These are phyloP conservation scores for Helostoma temminkii DNA, from an alignment of 2,797 vertebrate genomes.

Conservation along the genomic window DNA sequence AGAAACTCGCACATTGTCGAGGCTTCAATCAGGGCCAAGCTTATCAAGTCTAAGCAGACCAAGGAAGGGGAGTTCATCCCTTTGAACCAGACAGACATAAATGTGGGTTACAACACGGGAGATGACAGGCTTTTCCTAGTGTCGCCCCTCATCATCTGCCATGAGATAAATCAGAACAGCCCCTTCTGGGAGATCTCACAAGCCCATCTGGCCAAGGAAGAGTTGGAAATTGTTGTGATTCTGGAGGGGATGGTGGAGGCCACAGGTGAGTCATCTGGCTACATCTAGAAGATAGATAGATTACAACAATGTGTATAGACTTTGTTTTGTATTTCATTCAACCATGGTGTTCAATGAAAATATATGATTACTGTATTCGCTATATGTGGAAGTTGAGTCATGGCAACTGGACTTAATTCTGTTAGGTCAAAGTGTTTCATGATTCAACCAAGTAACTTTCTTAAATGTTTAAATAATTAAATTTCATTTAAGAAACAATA, in stretches of 20 bases:
- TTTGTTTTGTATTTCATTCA: too few species aligned
- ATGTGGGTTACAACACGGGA: constrained; percentile 97
- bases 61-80: constrained; percentile 99
- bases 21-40: constrained; percentile 97
- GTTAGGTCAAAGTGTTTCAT: too few species aligned
- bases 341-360: too few species aligned
- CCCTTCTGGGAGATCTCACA: constrained; percentile 99
- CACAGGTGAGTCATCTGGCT: constrained; percentile 88
- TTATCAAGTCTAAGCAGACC: constrained; percentile 99
- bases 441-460: too few species aligned
- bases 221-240: constrained; percentile 98
- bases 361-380: too few species aligned
- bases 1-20: constrained; percentile 99
- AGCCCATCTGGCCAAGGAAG: constrained; percentile 91
- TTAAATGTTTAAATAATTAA: too few species aligned
- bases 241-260: constrained; percentile 99
- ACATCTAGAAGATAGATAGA: too few species aligned
- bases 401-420: too few species aligned
- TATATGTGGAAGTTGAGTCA: too few species aligned
- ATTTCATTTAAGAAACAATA: too few species aligned
- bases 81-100: constrained; percentile 99
- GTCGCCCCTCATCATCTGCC: constrained; percentile 98
- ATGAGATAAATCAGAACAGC: constrained; percentile 98
- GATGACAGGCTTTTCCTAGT: constrained; percentile 98
- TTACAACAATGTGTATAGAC: too few species aligned